Base-by-base conservation (phyloP, 2,888 invertebrate species). In the Ametastegia equiseti region DNA sequence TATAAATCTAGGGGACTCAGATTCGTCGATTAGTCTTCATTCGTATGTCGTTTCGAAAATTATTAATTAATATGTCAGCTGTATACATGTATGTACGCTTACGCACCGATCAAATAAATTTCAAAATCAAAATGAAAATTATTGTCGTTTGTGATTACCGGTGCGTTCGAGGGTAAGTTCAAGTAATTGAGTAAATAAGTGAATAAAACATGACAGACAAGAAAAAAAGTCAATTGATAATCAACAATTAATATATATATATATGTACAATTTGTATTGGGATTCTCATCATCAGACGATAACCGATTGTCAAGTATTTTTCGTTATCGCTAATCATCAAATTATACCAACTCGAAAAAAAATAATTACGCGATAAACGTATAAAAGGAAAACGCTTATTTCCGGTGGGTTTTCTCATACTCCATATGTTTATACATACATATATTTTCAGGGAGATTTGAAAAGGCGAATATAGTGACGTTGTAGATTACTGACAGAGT, bases 81-180 rank as follows among this genome's bases (percentile, higher is more conserved):
- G n/a, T n/a, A n/a, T n/a, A n/a, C n/a, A n/a, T n/a, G n/a, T n/a
- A n/a, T n/a, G n/a, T n/a, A n/a, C n/a, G n/a, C n/a, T n/a, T n/a
- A 19, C 54, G 54, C 54, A 54, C 54, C 54, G 54, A 54, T 42
- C 11, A 42, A 54, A 11, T 11, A 23, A 19, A 54, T 54, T 54
- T 11, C 9, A 23, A 54, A 54, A 54, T 11, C 23, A 11, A 30
- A 71, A 47, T 15, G 47, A 5, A 71, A 47, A 71, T 71, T 45
- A 71, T 71, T 47, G 47, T 71, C 47, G 19, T 13, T 15, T 15
- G 1, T 30, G 27, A n/a, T 45, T 6, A 15, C 27, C 71, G 71
- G 47, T 47, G 71, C 71, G 71, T 71, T 71, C 71, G 71, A 71
- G 45, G 36, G 30, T 47, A 47, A 47, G 47, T 47, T 15, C 27